A percentile compares a stretch with the other conserved stretches of the same genome.
Evolutionary conservation across 2,797 vertebrate genomes (phyloP).

Genomic region (Acanthopagrus latus): DNA sequence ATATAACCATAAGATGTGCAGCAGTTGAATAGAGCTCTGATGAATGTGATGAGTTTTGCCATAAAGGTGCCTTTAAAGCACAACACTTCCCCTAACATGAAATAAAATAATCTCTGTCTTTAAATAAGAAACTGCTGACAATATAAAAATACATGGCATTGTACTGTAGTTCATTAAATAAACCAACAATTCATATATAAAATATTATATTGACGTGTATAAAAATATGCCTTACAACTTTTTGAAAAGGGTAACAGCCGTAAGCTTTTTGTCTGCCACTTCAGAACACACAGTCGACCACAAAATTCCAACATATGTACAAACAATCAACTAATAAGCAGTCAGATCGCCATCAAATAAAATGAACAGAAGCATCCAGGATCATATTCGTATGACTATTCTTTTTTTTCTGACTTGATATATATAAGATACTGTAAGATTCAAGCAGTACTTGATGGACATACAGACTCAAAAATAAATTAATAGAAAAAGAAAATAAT

Average conservation of each 20-base stretch:
- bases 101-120: slow-evolving; percentile 86
- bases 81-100: slow-evolving; percentile 77
- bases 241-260: slow-evolving; percentile 86
- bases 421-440: slow-evolving; percentile 78
- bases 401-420: slow-evolving; percentile 71
- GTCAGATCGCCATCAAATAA: slow-evolving; percentile 72
- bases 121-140: slow-evolving; percentile 87
- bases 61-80: slow-evolving; percentile 74
- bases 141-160: slow-evolving; percentile 91
- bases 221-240: slow-evolving; percentile 89
- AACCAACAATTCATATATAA: slow-evolving; percentile 89
- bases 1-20: slow-evolving; percentile 77
- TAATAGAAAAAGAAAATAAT: slow-evolving; percentile 80
- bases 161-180: slow-evolving; percentile 90
- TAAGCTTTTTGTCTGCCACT: slow-evolving; percentile 85
- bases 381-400: slow-evolving; percentile 68
- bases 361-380: slow-evolving; percentile 76
- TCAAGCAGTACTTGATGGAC: slow-evolving; percentile 80
- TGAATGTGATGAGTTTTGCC: slow-evolving; percentile 75
- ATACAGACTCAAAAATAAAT: slow-evolving; percentile 84
- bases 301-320: slow-evolving; percentile 83
- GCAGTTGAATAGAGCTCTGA: slow-evolving; percentile 79
- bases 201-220: slow-evolving; percentile 90
- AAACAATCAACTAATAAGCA: slow-evolving; percentile 80
- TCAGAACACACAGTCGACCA: slow-evolving; percentile 82